Base-by-base conservation (phyloP, 2,113 vertebrate genomes). In the Ardeotis arabs region DNA sequence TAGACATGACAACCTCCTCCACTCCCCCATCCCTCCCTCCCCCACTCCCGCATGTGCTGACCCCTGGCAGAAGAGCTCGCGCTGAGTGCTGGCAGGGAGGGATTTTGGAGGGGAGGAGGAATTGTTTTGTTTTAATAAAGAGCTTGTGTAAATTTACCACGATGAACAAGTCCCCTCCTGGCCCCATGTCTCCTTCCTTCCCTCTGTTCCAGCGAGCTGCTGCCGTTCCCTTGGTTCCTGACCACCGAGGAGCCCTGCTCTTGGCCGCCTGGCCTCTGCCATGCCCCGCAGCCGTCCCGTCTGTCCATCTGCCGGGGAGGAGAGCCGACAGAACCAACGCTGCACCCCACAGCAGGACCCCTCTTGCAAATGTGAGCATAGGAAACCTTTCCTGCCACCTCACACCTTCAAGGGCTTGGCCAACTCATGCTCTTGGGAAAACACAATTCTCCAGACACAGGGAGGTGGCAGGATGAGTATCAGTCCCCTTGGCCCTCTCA, bases 1-100 rank as follows among this genome's bases (percentile, higher is more conserved):
- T 97, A 96, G 94, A 85, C 66, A 87, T 96, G 96, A 96, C 96
- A 96, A 95, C 81, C 89, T 94, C 88, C 90, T 96, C 60, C 92
- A 84, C 93, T 96, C 77, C 87, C 82, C 80, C 76, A 12, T 9
- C 73, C 76, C 74, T 87, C 69, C 88, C 73, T 90, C 92, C 90
- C 84, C 83, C 45, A 17, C 14, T 55, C 6, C 66, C 55, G 88
- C 86, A 27, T 2, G 89, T 56, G 81, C 92, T 96, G 95, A 97
- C 96, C 95, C 94, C 70, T 37, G 70, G 86, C 93, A 95, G 73
- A 81, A 50, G 90, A 55, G 77, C 90, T 44, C 56, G 69, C 0
- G 11, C 44, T 47, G 88, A 95, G 90, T n/a, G 80, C 91, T 22
- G 81, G 7, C 81, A 79, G 60, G 62, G 74, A 85, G 77, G 62